Conservation (phyloP, 2,797 vertebrate genomes). For the Platyrinchus mystaceus region DNA sequence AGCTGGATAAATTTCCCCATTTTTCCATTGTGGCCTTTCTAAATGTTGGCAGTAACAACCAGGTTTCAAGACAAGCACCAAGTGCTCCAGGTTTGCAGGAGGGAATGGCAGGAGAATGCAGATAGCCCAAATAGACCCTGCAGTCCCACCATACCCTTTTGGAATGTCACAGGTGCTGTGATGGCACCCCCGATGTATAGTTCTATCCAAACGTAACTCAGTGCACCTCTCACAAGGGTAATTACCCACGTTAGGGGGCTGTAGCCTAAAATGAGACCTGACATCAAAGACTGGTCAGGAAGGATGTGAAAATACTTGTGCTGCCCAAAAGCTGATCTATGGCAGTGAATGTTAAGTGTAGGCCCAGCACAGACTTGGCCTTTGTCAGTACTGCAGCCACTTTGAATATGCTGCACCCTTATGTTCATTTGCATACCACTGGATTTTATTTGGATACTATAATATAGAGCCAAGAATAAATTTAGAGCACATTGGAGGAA, state of each 20-base stretch:
- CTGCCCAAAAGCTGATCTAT: neutral
- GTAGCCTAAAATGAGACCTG: neutral
- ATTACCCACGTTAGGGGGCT: neutral
- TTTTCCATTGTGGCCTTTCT: neutral
- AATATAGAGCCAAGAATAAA: neutral
- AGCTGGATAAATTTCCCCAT: neutral
- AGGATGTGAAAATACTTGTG: neutral
- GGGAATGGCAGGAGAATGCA: neutral
- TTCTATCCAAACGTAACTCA: neutral
- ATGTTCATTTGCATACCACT: neutral
- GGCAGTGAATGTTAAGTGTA: neutral
- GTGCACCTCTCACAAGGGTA: neutral
- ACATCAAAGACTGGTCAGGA: neutral
- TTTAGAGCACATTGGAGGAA: neutral
- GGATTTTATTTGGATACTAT: neutral
- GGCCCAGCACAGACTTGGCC: neutral
- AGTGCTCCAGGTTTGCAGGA: neutral
- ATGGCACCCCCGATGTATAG: fast-evolving
- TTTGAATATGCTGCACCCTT: neutral
- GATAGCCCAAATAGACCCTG: neutral
- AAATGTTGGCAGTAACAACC: fast-evolving
- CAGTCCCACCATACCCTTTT: neutral
- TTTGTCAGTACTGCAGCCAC: neutral
- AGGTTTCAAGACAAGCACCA: neutral
- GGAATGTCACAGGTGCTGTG: neutral